Conservation (phyloP, 2,797 vertebrate genomes). For the Pipistrellus kuhlii region DNA sequence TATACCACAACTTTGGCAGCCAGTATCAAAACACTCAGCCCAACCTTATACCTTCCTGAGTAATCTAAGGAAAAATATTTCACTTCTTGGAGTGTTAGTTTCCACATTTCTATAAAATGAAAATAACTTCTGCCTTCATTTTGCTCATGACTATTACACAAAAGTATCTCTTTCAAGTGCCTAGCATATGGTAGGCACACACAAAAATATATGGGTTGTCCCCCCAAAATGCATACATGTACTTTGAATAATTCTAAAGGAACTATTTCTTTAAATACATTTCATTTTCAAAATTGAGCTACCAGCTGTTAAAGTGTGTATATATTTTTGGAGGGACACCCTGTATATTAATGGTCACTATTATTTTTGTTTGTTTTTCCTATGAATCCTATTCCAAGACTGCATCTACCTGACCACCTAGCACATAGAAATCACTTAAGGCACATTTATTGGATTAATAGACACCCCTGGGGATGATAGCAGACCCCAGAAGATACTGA, state of each 20-base stretch:
- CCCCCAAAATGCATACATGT: no score
- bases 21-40: background rate
- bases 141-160: background rate
- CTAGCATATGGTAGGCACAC: background rate
- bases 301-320: no score
- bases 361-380: background rate
- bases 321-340: no score
- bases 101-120: slow-evolving; percentile 10
- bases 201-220: background rate
- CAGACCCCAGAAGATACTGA: background rate
- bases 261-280: no score
- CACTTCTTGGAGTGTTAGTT: background rate
- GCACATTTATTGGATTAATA: background rate
- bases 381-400: background rate
- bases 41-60: background rate
- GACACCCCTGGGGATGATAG: background rate
- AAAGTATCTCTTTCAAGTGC: background rate
- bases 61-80: background rate
- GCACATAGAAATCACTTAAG: background rate
- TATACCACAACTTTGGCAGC: background rate
- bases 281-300: no score
- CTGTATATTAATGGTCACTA: background rate
- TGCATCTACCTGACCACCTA: background rate
- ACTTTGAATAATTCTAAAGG: no score
- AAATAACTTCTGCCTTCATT: background rate